Base-by-base conservation (phyloP, 2,113 vertebrate species). In the Psammodynastes pulverulentus region DNA sequence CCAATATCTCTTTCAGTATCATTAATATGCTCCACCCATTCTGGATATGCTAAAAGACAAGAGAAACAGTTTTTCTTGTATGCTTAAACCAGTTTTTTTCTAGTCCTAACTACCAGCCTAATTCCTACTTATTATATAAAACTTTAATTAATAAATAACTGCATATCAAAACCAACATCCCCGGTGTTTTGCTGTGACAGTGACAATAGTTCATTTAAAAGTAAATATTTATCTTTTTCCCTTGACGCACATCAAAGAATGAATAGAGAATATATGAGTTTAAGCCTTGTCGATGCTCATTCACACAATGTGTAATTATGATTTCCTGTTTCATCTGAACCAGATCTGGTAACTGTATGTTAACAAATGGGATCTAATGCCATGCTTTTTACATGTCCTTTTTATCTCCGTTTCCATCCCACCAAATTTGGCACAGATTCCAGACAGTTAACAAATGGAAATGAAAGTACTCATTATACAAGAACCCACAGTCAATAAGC, bases 11-110 rank as follows among this genome's bases (percentile, higher is more conserved):
- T 97, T 93, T 99, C 98, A n/a, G 97, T 98, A 96, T 98, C 98
- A 94, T 97, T 98, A 95, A 99, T 98, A 94, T 98, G 97, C 94
- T 99, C 98, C 89, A 98, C 97, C 99, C 99, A 99, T 95, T 99
- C 98, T 2, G 99, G 99, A 96, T 97, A 97, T 67, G 98, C 99
- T 99, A 95, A 84, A 97, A 90, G 95, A 94, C 15, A 95, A 95
- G 95, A 84, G 92, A 26, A 87, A 3, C 49, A 90, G 2, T 34
- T 43, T 53, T 19, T 9, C 88, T 91, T 92, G 45, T 92, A 94
- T 84, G 29, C 45, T 54, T 93, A 91, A 54, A 15, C 6, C 90
- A 91, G 43, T 43, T 56, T 62, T 62, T 51, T 86, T 48, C 21
- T 46, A 53, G 1, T 13, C 34, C 21, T 54, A 17, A 45, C 5